Conservation (phyloP, 2,113 vertebrate genomes). For the Orycteropus afer region DNA sequence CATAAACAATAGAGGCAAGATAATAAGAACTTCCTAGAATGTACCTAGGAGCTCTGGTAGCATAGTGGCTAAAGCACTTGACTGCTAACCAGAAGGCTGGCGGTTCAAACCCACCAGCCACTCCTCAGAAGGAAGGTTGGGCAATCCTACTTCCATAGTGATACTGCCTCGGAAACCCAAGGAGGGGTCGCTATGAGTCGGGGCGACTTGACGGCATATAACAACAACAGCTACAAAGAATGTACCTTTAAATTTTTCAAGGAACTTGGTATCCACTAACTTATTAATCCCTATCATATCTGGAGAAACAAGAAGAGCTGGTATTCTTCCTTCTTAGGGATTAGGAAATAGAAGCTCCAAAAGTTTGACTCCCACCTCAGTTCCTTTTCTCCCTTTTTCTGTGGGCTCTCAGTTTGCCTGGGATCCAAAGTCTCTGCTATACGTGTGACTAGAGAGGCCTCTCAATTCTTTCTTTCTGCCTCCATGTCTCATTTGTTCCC, state of each 20-base stretch:
- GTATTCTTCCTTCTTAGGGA: background rate
- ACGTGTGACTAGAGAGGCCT: background rate
- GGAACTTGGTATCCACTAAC: background rate
- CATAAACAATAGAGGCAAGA: background rate
- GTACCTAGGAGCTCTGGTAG: too few relatives aligned
- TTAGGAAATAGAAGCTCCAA: background rate
- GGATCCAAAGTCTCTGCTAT: background rate
- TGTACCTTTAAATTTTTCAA: background rate
- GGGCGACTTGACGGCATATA: too few relatives aligned
- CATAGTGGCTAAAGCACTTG: too few relatives aligned
- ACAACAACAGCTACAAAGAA: too few relatives aligned
- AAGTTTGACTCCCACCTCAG: background rate
- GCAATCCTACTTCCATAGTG: too few relatives aligned
- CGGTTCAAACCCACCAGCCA: too few relatives aligned
- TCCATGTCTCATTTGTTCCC: background rate
- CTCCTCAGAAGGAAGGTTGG: too few relatives aligned
- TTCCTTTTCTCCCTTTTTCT: background rate
- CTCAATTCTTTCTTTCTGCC: background rate
- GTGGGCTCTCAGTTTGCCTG: background rate
- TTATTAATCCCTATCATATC: background rate
- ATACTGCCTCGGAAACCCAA: too few relatives aligned
- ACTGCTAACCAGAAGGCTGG: too few relatives aligned
- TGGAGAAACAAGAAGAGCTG: background rate
- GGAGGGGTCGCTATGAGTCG: too few relatives aligned
- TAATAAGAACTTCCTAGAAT: background rate